A percentile compares a stretch with the other conserved stretches of the same genome.
Conservation (phyloP, 2,113 vertebrate genomes). For the Otolemur garnettii region DNA sequence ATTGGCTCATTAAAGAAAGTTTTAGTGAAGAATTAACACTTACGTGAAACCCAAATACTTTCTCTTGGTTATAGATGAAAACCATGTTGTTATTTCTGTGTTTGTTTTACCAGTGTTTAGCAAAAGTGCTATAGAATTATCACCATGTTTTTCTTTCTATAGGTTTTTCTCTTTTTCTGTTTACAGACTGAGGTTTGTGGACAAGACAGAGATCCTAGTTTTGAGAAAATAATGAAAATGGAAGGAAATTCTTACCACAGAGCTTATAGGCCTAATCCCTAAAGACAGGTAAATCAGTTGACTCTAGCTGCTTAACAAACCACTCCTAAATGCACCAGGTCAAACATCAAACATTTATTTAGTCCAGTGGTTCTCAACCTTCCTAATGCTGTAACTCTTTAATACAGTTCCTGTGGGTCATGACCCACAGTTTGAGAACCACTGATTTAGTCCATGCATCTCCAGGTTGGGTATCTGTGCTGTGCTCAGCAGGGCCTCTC, state of each 20-base stretch:
- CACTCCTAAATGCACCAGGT: not conserved
- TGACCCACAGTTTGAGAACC: too few relatives aligned
- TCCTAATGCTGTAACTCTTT: too few relatives aligned
- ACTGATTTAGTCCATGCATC: not conserved
- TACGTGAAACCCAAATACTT: not conserved
- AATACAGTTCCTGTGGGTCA: too few relatives aligned
- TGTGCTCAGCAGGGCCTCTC: not conserved
- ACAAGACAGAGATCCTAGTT: not conserved
- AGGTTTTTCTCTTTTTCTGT: not conserved
- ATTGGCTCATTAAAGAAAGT: not conserved
- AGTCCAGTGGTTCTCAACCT: not conserved
- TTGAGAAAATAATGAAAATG: not conserved
- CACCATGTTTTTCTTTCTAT: not conserved
- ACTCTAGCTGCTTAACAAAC: not conserved
- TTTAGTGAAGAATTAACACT: not conserved
- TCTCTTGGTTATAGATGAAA: not conserved
- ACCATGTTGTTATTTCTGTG: not conserved
- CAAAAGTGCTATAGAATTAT: not conserved
- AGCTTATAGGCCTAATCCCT: not conserved
- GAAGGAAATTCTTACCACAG: not conserved
- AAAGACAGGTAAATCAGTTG: not conserved
- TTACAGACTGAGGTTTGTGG: not conserved
- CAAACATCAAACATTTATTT: not conserved
- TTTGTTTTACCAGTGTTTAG: slow-evolving; percentile 35
- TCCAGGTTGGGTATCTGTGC: not conserved